Base-by-base conservation (phyloP, 2,113 vertebrate species). In the Aegotheles bennettii region DNA sequence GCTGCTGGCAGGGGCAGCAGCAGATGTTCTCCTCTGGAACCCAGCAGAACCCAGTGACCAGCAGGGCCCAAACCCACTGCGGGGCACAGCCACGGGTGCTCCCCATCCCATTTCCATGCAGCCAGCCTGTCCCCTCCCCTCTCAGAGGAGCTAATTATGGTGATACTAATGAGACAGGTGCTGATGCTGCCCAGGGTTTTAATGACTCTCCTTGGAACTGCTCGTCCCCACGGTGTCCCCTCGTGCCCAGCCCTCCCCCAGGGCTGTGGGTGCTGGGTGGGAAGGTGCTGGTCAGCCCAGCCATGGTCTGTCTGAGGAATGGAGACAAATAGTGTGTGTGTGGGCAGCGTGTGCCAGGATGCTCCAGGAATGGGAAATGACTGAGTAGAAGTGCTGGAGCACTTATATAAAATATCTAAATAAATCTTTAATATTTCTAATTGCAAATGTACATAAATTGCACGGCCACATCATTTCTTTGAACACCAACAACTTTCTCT, bases 381-480 rank as follows among this genome's bases (percentile, higher is more conserved):
- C 29, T 3, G 51, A 90, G 67, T 2, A 64, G 94, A 97, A 43
- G 57, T 77, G 95, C 73, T 91, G 89, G 91, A 57, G 63, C 97
- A 71, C 56, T 97, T 92, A 59, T 3, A 59, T 99, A 99, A 99
- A 99, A 99, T 99, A 99, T 99, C 99, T 99, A 99, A 99, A 99
- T 99, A 99, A 99, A 99, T 99, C 99, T 99, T 99, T 99, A 99
- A 99, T 99, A 99, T 98, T 99, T 99, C 99, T 99, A 99, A 98
- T 99, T 99, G 99, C 99, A 99, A 99, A 99, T 99, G 99, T 99
- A 99, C 99, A 99, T 99, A 98, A 99, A 99, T 99, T 99, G 99
- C 99, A 99, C 99, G 97, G 98, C 98, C 99, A 99, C 99, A 97
- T 98, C 87, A 98, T 98, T 98, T 98, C 98, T 98, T 97, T 93